Base-by-base conservation (phyloP, 2,113 vertebrate genomes). In the Apteryx mantelli region DNA sequence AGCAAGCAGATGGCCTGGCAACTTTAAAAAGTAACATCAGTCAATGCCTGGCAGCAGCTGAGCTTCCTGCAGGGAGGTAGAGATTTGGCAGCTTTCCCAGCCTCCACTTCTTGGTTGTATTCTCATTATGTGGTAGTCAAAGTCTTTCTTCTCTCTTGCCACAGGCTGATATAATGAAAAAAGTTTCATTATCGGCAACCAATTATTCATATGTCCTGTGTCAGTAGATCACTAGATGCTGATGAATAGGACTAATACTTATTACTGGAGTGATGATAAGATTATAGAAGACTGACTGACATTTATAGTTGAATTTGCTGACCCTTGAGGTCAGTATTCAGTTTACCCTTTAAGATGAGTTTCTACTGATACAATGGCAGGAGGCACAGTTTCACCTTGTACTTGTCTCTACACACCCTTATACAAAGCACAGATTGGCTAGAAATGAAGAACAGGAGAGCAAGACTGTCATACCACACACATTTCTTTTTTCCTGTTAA, bases 1-100 rank as follows among this genome's bases (percentile, higher is more conserved):
- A 85, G 13, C 10, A 88, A 86, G 34, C 69, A 95, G 50, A 81
- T 91, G 86, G 55, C 22, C 26, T 87, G 65, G 34, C 86, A 92
- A 40, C 13, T 52, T 80, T 21, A 82, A 93, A 95, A 81, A 66
- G 7, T 25, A 88, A 16, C 6, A 44, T 88, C 44, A 56, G 17
- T 26, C 70, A 30, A 58, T 61, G 83, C 24, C 30, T 86, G 81
- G 28, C 65, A 95, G 73, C 36, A 80, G n/a, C 19, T 32, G 77
- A 52, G 20, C n/a, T 65, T 80, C 61, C 46, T 52, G n/a, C n/a
- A 84, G 34, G 36, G 18, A 68, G 19, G 25, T 46, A 69, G 36
- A 71, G 3, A 55, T 65, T 60, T 92, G 87, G 38, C 65, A 91
- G 11, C 19, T 91, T 89, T 89, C 56, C 60, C 28, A 50, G 5